Base-by-base conservation (phyloP, 2,888 invertebrate species). In the Branchipolynoe longqiensis region DNA sequence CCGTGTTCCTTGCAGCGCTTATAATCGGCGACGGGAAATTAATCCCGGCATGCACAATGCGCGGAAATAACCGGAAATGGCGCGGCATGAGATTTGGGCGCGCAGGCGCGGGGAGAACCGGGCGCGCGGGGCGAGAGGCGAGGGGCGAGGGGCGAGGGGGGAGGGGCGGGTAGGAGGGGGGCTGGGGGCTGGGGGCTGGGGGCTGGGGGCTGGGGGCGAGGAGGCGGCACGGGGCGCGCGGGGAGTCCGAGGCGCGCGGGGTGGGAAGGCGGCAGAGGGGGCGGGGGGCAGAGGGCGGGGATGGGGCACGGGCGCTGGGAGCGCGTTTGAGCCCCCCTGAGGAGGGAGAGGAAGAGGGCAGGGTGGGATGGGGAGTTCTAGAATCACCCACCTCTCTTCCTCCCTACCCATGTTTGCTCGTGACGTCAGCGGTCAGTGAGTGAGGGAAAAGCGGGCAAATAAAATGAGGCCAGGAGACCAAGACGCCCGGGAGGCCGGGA, bases 1-100 rank as follows among this genome's bases (percentile, higher is more conserved):
- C 73, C 78, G 18, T 78, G 78, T 78, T 78, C 78, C 78, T 78
- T 48, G 41, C 69, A 54, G 78, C 78, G 78, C 78, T 78, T 31
- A 78, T 78, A 78, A 78, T 78, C 78, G 78, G 78, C 78, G 78
- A 78, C 78, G 78, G 78, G 78, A 78, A 78, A 78, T 78, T 78
- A 78, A 78, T 78, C 78, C 78, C 78, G 78, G 48, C 48, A 14
- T 48, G 48, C 78, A 78, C 78, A 78, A 78, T 48, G 78, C 78
- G 25, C 78, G 78, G 78, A 78, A 78, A 78, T 78, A 78, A 48
- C 48, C 78, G 78, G 78, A 78, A 78, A 78, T 78, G 78, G 78
- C 78, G 48, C 48, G 78, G 78, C 78, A 78, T 41, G 48, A 78
- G 78, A 78, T 78, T 78, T 78, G 78, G 78, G 78, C 18, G 6